A percentile compares a stretch with the other conserved stretches of the same genome.
Evolutionary conservation across 2,113 vertebrate genomes (phyloP).

Genomic region (Oriolus oriolus): DNA sequence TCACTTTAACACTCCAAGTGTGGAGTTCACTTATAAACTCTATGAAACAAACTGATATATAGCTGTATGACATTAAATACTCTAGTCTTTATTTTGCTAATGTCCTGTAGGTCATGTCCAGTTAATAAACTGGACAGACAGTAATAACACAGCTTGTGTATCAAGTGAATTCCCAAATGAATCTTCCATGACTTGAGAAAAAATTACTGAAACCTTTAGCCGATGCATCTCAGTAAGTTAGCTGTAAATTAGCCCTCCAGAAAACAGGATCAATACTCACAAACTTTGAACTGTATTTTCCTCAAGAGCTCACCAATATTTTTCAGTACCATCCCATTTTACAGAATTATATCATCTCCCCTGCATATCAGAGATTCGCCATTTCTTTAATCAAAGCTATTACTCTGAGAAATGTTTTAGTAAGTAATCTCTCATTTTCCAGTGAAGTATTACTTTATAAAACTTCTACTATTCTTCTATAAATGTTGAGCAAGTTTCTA

Average conservation of each 20-base stretch:
- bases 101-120: neutral
- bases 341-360: neutral
- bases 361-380: neutral
- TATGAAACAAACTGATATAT: neutral
- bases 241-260: neutral
- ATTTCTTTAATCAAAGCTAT: neutral
- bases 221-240: neutral
- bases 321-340: neutral
- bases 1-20: neutral
- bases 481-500: neutral
- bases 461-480: neutral
- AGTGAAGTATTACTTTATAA: neutral
- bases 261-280: neutral
- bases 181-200: neutral
- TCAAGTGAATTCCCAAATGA: neutral
- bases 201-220: neutral
- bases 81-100: neutral
- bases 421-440: neutral
- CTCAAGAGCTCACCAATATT: neutral
- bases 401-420: neutral
- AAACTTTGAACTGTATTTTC: neutral
- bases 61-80: rapidly evolving
- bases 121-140: neutral
- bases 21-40: neutral
- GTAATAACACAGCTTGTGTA: neutral